phyloP scores from a whole-genome alignment of 2,113 vertebrate species.

The Corythoichthys haematopterus region DNA sequence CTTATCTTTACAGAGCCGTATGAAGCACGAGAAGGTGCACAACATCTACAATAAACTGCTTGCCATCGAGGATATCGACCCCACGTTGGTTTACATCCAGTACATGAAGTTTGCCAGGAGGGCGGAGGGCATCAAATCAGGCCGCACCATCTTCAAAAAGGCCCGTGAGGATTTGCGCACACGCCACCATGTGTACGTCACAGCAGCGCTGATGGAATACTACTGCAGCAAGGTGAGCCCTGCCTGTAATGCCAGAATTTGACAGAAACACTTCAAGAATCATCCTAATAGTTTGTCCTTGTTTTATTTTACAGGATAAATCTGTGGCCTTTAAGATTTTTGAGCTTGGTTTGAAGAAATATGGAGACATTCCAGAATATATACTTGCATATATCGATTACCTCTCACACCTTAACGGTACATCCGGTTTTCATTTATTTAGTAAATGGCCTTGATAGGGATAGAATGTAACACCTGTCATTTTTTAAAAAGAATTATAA shows the following conservation, averaged over 20 bases:
- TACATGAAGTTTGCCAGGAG: conserved; percentile 99
- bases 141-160: conserved; percentile 97
- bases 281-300: neutral
- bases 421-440: conserved; percentile 32
- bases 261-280: neutral
- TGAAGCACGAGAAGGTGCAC: conserved; percentile 98
- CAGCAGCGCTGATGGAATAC: conserved; percentile 98
- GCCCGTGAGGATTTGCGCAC: conserved; percentile 92
- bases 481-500: no score
- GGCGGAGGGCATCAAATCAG: conserved; percentile 97
- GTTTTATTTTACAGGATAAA: conserved; percentile 81
- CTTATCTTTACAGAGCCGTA: conserved; percentile 81
- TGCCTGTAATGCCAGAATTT: neutral
- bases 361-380: conserved; percentile 98
- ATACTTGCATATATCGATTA: conserved; percentile 98
- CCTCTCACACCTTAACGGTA: conserved; percentile 98
- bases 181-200: conserved; percentile 95
- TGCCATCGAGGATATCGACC: conserved; percentile 96
- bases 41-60: conserved; percentile 94
- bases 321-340: conserved; percentile 99
- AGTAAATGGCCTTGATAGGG: neutral
- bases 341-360: conserved; percentile 97
- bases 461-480: no score
- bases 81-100: conserved; percentile 97
- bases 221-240: conserved; percentile 93